Evolutionary conservation across 2,797 vertebrate species (phyloP).

Genomic region (Takifugu ocellatus): DNA sequence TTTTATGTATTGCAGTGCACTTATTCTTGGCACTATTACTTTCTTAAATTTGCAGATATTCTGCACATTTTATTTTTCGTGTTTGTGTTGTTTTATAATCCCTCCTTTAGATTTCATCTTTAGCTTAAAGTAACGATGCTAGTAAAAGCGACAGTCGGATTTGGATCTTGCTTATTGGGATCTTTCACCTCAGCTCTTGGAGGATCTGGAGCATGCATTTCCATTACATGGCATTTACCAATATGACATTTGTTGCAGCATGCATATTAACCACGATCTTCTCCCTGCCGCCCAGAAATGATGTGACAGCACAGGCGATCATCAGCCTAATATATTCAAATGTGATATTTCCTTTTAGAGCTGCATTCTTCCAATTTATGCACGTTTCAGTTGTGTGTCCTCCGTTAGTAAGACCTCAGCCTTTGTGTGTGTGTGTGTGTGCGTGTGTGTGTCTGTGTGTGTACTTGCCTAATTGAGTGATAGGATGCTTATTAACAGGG

Average conservation of each 20-base stretch:
- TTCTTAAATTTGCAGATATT: no score
- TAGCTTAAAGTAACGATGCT: no score
- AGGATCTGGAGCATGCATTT: conserved; percentile 14
- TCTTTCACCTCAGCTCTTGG: conserved; percentile 8
- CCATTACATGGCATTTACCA: conserved; percentile 33
- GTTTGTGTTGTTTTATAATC: no score
- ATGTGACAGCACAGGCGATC: background rate
- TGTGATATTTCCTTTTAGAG: conserved; percentile 18
- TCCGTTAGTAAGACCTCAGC: background rate
- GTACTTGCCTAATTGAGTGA: conserved; percentile 50
- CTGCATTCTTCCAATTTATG: background rate
- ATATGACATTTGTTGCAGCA: conserved; percentile 19
- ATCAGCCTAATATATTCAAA: background rate
- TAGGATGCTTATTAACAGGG: conserved; percentile 48
- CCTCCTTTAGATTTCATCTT: no score
- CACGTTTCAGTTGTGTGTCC: conserved; percentile 3
- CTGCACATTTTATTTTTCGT: no score
- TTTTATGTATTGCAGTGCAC: no score
- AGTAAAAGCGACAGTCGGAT: conserved; percentile 21
- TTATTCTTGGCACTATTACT: no score
- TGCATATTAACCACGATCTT: conserved; percentile 25
- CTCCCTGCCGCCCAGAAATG: background rate
- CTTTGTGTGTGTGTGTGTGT: conserved; percentile 9
- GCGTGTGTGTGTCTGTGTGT: background rate
- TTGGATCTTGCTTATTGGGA: background rate